A percentile compares a stretch with the other conserved stretches of the same genome.
phyloP scores from a whole-genome alignment of 2,113 vertebrate genomes.

The Muscicapa adusta region DNA sequence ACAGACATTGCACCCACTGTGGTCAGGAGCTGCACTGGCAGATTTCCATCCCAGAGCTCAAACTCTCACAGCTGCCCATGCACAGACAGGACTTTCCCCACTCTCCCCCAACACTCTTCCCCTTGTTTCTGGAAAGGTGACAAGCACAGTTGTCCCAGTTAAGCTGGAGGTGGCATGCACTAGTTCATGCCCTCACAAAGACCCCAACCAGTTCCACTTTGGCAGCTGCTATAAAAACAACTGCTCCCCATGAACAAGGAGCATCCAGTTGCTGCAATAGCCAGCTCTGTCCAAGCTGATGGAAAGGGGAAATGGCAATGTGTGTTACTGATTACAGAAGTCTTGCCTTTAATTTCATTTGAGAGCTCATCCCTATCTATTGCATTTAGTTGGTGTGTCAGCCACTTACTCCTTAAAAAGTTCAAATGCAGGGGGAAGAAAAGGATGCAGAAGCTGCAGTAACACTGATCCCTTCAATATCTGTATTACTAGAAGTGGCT shows the following conservation, averaged over 20 bases:
- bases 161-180: background rate
- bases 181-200: background rate
- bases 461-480: background rate
- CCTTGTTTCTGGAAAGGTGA: background rate
- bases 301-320: fast-evolving
- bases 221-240: constrained; percentile 46
- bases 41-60: background rate
- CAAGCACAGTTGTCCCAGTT: background rate
- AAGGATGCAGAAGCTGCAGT: background rate
- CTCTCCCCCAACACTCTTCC: background rate
- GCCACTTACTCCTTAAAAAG: background rate
- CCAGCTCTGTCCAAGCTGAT: background rate
- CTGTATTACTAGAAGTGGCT: background rate
- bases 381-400: fast-evolving
- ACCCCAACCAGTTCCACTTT: background rate
- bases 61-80: background rate
- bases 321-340: background rate
- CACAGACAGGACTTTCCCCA: background rate
- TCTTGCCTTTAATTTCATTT: background rate
- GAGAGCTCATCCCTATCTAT: fast-evolving
- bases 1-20: background rate
- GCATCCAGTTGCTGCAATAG: background rate
- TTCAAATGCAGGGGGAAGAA: fast-evolving
- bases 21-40: background rate
- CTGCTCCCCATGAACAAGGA: background rate